A percentile compares a stretch with the other conserved stretches of the same genome.
phyloP scores from a whole-genome alignment of 2,113 vertebrate genomes.

The Percina caprodes region DNA sequence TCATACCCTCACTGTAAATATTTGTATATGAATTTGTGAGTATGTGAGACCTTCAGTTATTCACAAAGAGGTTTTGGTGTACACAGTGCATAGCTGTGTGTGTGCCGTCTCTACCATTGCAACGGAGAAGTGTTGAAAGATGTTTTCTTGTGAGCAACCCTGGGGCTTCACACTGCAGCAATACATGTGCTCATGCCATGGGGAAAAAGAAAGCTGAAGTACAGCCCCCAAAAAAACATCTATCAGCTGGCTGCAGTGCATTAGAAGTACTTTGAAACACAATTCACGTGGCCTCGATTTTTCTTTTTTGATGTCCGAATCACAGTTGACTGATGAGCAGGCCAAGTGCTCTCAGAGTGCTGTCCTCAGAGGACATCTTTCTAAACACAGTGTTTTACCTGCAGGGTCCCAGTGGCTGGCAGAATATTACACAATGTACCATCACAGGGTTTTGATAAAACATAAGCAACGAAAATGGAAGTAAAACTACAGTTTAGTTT shows the following conservation, averaged over 20 bases:
- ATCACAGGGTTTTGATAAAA: neutral
- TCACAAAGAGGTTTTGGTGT: neutral
- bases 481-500: neutral
- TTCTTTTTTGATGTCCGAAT: constrained; percentile 8
- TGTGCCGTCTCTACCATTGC: constrained; percentile 6
- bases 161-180: constrained; percentile 25
- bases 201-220: neutral
- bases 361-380: constrained; percentile 1
- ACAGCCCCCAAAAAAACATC: constrained; percentile 22
- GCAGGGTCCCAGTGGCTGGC: neutral
- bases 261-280: constrained; percentile 12
- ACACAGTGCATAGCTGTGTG: neutral
- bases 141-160: constrained; percentile 42
- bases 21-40: neutral
- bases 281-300: constrained; percentile 8
- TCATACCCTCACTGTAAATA: neutral
- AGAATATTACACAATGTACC: neutral
- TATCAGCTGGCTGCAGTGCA: constrained; percentile 21
- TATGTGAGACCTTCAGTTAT: constrained; percentile 10
- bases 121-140: constrained; percentile 36
- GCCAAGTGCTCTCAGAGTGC: neutral
- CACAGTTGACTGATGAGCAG: constrained; percentile 18
- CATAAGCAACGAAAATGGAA: neutral
- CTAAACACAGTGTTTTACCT: neutral
- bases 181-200: constrained; percentile 7